Conservation (phyloP, 2,888 invertebrate genomes). For the Synergus japonicus region DNA sequence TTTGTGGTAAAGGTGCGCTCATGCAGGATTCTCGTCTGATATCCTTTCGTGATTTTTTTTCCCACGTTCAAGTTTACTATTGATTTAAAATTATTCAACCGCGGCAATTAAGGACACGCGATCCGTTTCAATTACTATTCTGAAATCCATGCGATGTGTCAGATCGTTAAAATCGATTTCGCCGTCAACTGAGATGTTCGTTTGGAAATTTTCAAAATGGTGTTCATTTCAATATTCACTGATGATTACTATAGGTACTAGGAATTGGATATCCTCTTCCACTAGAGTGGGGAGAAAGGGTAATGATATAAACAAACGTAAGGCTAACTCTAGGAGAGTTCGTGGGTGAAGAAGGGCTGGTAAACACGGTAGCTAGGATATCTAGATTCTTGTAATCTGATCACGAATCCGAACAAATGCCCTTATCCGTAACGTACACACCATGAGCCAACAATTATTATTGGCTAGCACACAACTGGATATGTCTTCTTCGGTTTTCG, state of each 20-base stretch:
- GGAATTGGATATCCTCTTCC: constrained; percentile 16
- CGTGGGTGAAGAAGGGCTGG: constrained; percentile 53
- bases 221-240: neutral
- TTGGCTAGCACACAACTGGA: constrained; percentile 30
- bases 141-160: constrained; percentile 48
- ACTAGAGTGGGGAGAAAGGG: neutral
- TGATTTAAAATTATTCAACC: constrained; percentile 60
- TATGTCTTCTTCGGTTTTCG: constrained; percentile 48
- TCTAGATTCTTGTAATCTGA: constrained; percentile 67
- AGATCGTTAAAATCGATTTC: constrained; percentile 32
- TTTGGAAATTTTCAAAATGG: constrained; percentile 3
- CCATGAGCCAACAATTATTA: constrained; percentile 44
- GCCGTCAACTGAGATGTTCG: neutral
- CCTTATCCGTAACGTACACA: constrained; percentile 46
- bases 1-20: neutral
- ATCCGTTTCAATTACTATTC: constrained; percentile 44
- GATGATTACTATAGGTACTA: neutral
- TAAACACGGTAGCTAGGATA: constrained; percentile 57
- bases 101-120: constrained; percentile 61
- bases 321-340: constrained; percentile 43
- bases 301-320: constrained; percentile 23
- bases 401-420: constrained; percentile 58
- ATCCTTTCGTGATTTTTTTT: constrained; percentile 36
- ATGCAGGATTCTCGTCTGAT: neutral
- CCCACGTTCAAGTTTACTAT: constrained; percentile 47